Conservation (phyloP, 2,797 vertebrate species). For the Lindbergichthys nudifrons region DNA sequence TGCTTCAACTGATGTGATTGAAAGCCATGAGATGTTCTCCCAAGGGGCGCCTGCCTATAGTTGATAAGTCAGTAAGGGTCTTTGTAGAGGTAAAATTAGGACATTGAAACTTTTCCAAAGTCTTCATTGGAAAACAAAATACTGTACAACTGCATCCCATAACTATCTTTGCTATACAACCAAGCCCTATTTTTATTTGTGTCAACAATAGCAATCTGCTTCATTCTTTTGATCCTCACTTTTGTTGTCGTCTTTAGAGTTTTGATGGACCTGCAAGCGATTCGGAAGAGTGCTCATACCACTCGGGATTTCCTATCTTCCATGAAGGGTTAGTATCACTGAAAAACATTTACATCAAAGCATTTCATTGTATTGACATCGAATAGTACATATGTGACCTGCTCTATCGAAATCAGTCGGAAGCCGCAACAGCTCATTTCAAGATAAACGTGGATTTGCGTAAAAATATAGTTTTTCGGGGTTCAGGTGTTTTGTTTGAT, state of each 20-base stretch:
- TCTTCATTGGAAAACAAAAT: conserved; percentile 5
- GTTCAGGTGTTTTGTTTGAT: no score
- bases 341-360: neutral
- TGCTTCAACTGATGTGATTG: conserved; percentile 57
- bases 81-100: conserved; percentile 1
- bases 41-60: conserved; percentile 26
- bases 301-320: conserved; percentile 88
- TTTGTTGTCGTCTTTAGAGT: conserved; percentile 63
- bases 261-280: conserved; percentile 86
- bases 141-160: neutral
- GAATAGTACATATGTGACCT: neutral
- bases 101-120: conserved; percentile 4
- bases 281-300: conserved; percentile 90
- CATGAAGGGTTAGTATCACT: conserved; percentile 82
- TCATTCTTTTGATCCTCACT: neutral
- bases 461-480: no score
- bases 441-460: no score
- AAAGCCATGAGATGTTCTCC: conserved; percentile 48
- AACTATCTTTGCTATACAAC: neutral
- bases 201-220: neutral
- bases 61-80: conserved; percentile 33
- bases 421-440: no score
- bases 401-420: no score
- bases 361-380: neutral
- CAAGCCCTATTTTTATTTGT: neutral